Conservation (phyloP, 2,888 invertebrate genomes). For the Piscicola geometra region DNA sequence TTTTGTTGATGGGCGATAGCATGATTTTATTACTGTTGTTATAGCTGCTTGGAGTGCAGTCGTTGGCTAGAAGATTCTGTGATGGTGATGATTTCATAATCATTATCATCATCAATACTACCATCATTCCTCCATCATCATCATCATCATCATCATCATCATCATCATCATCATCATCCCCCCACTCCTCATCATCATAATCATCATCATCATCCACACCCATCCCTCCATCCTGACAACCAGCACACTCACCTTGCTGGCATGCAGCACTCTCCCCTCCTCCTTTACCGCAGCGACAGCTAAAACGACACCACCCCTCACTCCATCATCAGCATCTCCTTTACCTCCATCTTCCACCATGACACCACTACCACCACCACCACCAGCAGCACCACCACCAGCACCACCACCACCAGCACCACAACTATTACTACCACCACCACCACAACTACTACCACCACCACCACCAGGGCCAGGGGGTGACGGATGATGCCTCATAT, state of each 20-base stretch:
- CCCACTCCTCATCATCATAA: conserved; percentile 8
- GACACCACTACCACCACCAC: not conserved
- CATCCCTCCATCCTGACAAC: not conserved
- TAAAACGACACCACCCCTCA: not conserved
- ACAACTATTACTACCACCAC: too few relatives aligned
- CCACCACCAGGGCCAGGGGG: conserved; percentile 6
- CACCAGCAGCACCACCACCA: not conserved
- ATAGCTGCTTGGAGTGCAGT: too few relatives aligned
- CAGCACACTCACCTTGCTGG: not conserved
- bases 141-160: conserved; percentile 18
- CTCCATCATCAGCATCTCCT: not conserved
- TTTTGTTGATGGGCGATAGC: too few relatives aligned
- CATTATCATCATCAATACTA: not conserved
- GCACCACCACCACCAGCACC: not conserved
- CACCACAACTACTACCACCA: not conserved
- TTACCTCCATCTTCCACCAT: not conserved
- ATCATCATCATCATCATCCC: conserved; percentile 23
- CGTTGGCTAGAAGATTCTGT: too few relatives aligned
- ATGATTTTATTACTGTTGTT: too few relatives aligned
- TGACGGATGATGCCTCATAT: conserved; percentile 53
- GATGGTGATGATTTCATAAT: not conserved
- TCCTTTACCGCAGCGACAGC: not conserved
- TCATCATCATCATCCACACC: conserved; percentile 16
- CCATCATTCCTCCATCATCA: not conserved
- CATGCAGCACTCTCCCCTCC: too few relatives aligned